These are phyloP conservation scores for Sphenodon punctatus DNA, from an alignment of 2,797 vertebrate genomes.

Conservation along the genomic window DNA sequence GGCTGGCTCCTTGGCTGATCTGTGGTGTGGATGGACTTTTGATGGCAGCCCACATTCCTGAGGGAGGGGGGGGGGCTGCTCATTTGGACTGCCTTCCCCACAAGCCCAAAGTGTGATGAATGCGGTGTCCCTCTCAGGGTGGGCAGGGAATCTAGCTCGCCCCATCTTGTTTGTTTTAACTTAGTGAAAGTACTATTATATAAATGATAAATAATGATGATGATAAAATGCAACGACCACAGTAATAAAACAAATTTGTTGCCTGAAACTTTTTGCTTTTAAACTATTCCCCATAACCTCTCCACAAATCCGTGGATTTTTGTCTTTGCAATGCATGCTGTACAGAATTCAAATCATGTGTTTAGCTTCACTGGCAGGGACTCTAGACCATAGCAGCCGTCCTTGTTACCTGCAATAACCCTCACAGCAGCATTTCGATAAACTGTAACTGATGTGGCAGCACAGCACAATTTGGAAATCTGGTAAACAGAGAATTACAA, in stretches of 20 bases:
- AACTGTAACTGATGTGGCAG: not conserved
- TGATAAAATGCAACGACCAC: not conserved
- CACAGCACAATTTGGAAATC: conserved; percentile 12
- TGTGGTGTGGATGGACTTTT: no score
- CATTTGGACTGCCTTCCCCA: no score
- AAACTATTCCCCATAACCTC: conserved; percentile 25
- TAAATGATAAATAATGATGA: no score
- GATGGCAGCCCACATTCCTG: not conserved
- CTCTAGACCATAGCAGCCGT: not conserved
- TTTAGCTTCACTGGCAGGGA: not conserved
- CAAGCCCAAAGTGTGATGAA: not conserved
- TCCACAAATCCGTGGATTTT: conserved; percentile 28
- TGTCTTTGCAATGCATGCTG: conserved; percentile 36
- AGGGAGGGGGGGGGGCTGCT: conserved; percentile 26
- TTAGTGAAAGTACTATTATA: no score
- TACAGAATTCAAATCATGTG: conserved; percentile 19
- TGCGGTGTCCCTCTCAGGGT: no score
- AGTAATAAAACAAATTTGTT: not conserved
- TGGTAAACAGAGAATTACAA: conserved; percentile 7
- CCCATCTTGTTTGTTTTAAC: no score
- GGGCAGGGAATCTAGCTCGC: not conserved
- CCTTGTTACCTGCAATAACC: conserved; percentile 27
- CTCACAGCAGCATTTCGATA: conserved; percentile 4
- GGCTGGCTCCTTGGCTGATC: no score
- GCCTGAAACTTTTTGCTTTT: conserved; percentile 19